Evolutionary conservation across 2,113 vertebrate genomes (phyloP).

Genomic region (Sceloporus tristichus): DNA sequence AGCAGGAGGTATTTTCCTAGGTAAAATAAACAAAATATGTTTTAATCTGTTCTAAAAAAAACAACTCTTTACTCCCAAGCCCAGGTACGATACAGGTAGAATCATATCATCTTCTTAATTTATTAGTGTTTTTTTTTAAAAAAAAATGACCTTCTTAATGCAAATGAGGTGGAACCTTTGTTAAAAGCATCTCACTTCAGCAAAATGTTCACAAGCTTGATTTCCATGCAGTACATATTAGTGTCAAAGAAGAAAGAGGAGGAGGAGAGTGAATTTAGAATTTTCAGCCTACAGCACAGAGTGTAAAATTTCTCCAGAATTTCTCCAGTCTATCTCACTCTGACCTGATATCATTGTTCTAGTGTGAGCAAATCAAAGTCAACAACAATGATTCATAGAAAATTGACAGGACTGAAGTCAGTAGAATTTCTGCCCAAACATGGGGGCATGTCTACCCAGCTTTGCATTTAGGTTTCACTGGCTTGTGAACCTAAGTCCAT

Average conservation of each 20-base stretch:
- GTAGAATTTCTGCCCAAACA: not conserved
- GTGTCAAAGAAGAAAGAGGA: not conserved
- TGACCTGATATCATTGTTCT: conserved; percentile 5
- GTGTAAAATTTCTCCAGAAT: not conserved
- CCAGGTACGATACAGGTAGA: not conserved
- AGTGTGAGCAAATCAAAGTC: conserved; percentile 3
- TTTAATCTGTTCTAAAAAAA: not conserved
- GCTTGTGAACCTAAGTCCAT: not conserved
- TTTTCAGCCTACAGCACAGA: conserved; percentile 13
- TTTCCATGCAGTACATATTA: not conserved
- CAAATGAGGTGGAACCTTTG: not conserved
- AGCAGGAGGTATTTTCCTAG: not conserved
- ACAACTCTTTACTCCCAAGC: not conserved
- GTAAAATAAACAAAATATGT: not conserved
- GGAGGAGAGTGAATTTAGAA: not conserved
- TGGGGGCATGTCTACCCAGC: not conserved
- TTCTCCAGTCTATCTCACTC: not conserved
- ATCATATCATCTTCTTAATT: not conserved
- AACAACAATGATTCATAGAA: not conserved
- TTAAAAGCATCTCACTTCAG: not conserved
- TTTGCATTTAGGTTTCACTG: not conserved
- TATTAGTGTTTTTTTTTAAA: not conserved
- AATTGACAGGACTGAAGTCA: not conserved
- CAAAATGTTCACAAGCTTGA: not conserved
- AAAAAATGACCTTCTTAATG: not conserved